Evolutionary conservation across 2,888 invertebrate genomes (phyloP), one percentile per base, ranked within the genome.

Genomic region (Leucania comma): DNA sequence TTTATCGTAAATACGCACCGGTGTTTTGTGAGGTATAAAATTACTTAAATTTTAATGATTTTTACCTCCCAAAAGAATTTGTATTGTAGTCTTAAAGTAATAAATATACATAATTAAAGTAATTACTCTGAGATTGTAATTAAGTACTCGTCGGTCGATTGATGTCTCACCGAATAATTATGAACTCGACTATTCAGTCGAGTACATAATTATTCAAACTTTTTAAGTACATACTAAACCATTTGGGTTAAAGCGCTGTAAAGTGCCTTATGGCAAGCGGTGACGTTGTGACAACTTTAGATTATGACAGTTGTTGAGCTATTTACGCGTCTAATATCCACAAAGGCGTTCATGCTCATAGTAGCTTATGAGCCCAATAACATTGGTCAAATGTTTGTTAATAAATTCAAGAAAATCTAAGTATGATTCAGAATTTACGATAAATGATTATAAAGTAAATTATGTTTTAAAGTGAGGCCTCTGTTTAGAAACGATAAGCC

Each of bases 251-350:
- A 74, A 74, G 46, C 24, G 29, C 38, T 24, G 35, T 68, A 24
- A 74, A 61, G 56, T 2, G 50, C 68, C 57, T 61, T 57, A 68
- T 68, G 29, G 12, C 57, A 42, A 50, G 35, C 35, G 56, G 51
- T 61, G 24, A 61, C 4, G 51, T 68, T 22, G 57, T 12, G 69
- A 29, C 61, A 68, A 75, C 69, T 69, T 68, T 3, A 61, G 24
- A 29, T 53, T 61, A 68, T 68, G 29, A 20, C 51, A 32, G 61
- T 62, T 62, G 57, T 75, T 61, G 8, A 53, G 38, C n/a, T 69
- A 62, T 75, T 61, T 53, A 38, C 57, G 24, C 46, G 14, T 4
- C 22, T 60, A 35, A 59, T 48, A 72, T 59, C 53, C 42, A 14
- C 24, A 42, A 50, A 54, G 3, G 35, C 68, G 60, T 75, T 56